Evolutionary conservation across 2,113 vertebrate species (phyloP).

Genomic region (Stictonetta naevosa): DNA sequence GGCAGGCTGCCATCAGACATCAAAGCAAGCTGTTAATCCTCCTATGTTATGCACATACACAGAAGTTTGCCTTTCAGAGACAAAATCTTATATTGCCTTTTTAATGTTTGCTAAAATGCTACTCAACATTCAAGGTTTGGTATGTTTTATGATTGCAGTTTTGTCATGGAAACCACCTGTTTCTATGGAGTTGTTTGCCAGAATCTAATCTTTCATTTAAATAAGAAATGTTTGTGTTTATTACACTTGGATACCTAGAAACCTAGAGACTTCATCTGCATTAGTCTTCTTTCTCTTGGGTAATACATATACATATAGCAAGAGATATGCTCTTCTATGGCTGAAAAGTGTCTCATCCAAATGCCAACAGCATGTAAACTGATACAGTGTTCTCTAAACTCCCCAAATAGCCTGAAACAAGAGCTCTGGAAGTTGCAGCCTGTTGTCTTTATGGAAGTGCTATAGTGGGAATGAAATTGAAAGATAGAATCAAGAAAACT

Average conservation of each 20-base stretch:
- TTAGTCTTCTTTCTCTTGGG: neutral
- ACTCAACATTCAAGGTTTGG: neutral
- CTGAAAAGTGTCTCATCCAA: neutral
- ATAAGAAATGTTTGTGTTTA: neutral
- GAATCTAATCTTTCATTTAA: neutral
- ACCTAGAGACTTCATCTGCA: neutral
- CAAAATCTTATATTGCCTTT: neutral
- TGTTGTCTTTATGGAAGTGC: neutral
- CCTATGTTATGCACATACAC: neutral
- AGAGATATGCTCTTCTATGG: neutral
- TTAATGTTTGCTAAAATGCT: neutral
- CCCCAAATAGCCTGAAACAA: neutral
- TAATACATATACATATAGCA: neutral
- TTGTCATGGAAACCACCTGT: neutral
- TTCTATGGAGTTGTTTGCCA: neutral
- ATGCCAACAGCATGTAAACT: neutral
- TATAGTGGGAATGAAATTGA: constrained; percentile 24
- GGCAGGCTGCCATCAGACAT: neutral
- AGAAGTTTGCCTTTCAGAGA: neutral
- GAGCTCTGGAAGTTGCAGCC: neutral
- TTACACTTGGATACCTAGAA: neutral
- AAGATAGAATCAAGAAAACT: neutral
- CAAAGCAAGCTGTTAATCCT: neutral
- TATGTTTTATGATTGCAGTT: neutral
- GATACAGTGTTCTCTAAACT: neutral